A percentile compares a stretch with the other conserved stretches of the same genome.
These are phyloP conservation scores for Bombus impatiens DNA, from an alignment of 1,140 invertebrate genomes.

Conservation along the genomic window DNA sequence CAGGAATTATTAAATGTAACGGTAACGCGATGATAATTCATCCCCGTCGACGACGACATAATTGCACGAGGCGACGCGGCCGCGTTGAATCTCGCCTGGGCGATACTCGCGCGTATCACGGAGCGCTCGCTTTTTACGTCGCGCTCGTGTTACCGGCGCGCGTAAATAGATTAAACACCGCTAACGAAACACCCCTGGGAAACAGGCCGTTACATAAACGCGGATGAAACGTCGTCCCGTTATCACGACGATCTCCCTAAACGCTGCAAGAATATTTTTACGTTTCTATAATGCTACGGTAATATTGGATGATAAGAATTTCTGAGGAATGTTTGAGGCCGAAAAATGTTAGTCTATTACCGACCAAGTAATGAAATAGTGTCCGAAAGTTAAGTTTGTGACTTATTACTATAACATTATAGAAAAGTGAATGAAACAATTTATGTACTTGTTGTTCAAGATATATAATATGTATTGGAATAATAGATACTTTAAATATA, in stretches of 20 bases:
- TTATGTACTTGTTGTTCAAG: no score
- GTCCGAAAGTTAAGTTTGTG: no score
- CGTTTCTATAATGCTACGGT: neutral
- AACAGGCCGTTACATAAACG: slow-evolving; percentile 21
- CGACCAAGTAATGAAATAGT: no score
- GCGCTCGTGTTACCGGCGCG: neutral
- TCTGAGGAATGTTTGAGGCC: no score
- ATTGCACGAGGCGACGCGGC: neutral
- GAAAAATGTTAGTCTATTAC: no score
- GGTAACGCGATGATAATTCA: neutral
- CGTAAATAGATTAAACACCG: slow-evolving; percentile 41
- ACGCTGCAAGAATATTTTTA: neutral
- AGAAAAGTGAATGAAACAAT: no score
- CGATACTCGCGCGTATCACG: neutral
- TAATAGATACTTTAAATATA: no score
- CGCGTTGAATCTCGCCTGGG: slow-evolving; percentile 21
- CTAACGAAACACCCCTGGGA: slow-evolving; percentile 4
- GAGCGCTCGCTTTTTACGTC: slow-evolving; percentile 12
- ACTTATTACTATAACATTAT: no score
- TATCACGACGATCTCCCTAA: slow-evolving; percentile 21
- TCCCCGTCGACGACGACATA: slow-evolving; percentile 17
- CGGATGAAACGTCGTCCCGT: slow-evolving; percentile 3
- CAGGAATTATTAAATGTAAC: neutral
- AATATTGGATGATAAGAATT: no score
- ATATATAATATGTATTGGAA: no score